Conservation (phyloP, 2,113 vertebrate species). For the Polypterus senegalus region DNA sequence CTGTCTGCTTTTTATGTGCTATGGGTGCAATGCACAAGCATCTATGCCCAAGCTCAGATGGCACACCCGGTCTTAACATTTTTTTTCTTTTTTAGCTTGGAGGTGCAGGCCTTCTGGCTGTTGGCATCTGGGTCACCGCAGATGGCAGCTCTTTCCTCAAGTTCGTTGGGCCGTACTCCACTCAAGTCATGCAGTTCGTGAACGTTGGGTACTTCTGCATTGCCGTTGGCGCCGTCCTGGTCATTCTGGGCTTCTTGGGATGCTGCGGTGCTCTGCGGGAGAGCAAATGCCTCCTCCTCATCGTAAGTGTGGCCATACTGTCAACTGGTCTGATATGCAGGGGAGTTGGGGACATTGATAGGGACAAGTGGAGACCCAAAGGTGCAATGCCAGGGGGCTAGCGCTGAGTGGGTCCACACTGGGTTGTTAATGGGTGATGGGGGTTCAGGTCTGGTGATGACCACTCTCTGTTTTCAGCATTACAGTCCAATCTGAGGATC, state of each 20-base stretch:
- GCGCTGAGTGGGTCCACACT: too few species aligned
- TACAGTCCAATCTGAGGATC: too few species aligned
- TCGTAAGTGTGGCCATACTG: constrained; percentile 39
- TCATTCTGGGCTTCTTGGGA: constrained; percentile 69
- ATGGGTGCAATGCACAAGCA: background rate
- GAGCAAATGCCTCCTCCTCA: constrained; percentile 80
- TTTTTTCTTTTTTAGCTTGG: constrained; percentile 46
- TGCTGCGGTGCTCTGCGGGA: constrained; percentile 65
- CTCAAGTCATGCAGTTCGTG: constrained; percentile 40
- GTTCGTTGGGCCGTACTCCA: constrained; percentile 46
- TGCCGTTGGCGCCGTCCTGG: constrained; percentile 50
- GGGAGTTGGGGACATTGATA: background rate
- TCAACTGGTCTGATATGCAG: background rate
- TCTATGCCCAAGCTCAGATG: background rate
- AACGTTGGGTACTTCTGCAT: constrained; percentile 74
- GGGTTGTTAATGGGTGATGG: too few species aligned
- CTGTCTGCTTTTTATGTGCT: background rate
- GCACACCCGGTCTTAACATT: background rate
- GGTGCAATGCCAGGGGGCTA: background rate
- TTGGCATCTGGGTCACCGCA: constrained; percentile 74
- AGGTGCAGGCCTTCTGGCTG: constrained; percentile 55
- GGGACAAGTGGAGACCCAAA: background rate
- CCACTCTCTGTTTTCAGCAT: too few species aligned
- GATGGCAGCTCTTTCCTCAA: constrained; percentile 52
- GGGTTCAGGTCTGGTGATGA: too few species aligned